phyloP scores from a whole-genome alignment of 1,140 invertebrate genomes.

The Cyphomyrmex costatus region DNA sequence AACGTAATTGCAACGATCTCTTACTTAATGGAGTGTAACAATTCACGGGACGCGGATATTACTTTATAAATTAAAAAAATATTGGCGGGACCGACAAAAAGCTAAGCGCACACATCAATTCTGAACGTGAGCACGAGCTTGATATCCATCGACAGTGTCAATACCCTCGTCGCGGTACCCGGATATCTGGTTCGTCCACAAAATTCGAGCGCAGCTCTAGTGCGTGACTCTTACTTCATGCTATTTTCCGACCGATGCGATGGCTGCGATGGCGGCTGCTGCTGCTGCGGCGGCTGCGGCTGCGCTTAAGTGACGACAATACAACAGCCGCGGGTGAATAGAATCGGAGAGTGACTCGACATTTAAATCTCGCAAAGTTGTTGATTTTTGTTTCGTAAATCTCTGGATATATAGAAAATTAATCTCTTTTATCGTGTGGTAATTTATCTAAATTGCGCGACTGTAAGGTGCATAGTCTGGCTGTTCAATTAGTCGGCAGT shows the following conservation, averaged over 20 bases:
- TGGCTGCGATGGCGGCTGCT: conserved; percentile 61
- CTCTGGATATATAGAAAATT: neutral
- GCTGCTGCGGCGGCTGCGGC: conserved; percentile 71
- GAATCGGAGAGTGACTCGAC: conserved; percentile 18
- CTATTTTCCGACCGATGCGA: conserved; percentile 62
- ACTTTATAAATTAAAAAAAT: conserved; percentile 12
- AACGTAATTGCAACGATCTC: neutral
- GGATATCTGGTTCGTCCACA: conserved; percentile 24
- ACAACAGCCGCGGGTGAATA: conserved; percentile 32
- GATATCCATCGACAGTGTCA: conserved; percentile 16
- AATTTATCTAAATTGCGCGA: conserved; percentile 13
- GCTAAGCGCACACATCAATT: conserved; percentile 17
- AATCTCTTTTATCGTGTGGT: neutral
- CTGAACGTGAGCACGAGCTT: neutral
- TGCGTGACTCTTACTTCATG: conserved; percentile 51
- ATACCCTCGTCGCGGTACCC: conserved; percentile 14
- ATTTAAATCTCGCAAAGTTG: conserved; percentile 22
- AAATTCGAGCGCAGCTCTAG: conserved; percentile 63
- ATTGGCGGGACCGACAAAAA: neutral
- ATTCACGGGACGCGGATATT: conserved; percentile 48
- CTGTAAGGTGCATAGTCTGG: no score
- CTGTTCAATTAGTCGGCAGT: neutral
- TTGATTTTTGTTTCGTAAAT: neutral
- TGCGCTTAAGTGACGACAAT: conserved; percentile 64
- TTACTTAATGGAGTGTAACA: neutral